These are phyloP conservation scores for Platanista minor DNA, from an alignment of 2,113 vertebrate species.

Conservation along the genomic window DNA sequence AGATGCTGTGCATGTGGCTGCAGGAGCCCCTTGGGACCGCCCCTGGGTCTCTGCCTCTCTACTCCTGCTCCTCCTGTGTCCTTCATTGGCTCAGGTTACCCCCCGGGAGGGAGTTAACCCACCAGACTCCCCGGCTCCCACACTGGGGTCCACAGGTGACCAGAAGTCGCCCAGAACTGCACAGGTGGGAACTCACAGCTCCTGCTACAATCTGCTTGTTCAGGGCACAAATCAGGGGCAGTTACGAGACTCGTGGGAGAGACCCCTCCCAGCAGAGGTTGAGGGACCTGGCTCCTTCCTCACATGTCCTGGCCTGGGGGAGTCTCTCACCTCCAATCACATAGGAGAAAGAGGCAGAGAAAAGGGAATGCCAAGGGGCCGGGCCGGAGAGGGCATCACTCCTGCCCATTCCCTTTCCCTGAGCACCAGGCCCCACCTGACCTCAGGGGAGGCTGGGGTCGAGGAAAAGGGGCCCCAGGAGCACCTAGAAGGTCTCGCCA, in stretches of 20 bases:
- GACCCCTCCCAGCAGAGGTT: background rate
- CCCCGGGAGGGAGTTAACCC: too few relatives aligned
- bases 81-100: background rate
- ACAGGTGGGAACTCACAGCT: background rate
- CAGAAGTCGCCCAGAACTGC: background rate
- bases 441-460: background rate
- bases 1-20: background rate
- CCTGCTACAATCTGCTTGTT: accelerated
- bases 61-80: background rate
- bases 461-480: background rate
- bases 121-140: background rate
- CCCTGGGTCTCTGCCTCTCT: background rate
- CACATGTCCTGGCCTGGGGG: accelerated
- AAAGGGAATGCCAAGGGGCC: background rate
- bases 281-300: background rate
- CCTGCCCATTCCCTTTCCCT: background rate
- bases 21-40: background rate
- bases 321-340: accelerated
- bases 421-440: background rate
- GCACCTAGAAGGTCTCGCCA: background rate
- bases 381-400: background rate
- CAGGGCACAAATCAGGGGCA: background rate
- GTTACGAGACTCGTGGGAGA: accelerated
- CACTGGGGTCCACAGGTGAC: background rate
- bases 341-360: background rate